These are phyloP conservation scores for Laticauda colubrina DNA, from an alignment of 2,113 vertebrate genomes.

Conservation along the genomic window DNA sequence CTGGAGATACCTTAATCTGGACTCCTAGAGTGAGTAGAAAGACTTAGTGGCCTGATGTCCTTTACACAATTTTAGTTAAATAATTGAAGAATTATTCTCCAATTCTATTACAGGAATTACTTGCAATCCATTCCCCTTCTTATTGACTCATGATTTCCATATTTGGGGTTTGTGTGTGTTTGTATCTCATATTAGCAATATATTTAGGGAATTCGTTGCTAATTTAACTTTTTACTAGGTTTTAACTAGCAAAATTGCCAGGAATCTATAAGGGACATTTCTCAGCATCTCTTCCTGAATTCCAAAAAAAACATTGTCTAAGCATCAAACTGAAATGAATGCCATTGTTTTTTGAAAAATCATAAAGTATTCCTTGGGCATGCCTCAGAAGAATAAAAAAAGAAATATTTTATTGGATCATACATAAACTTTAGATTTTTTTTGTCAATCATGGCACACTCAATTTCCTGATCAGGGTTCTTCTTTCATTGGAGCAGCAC, in stretches of 20 bases:
- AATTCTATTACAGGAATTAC: neutral
- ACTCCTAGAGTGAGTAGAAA: neutral
- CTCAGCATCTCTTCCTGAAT: neutral
- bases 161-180: neutral
- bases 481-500: neutral
- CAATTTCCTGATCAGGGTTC: neutral
- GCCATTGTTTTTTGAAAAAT: neutral
- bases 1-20: neutral
- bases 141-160: neutral
- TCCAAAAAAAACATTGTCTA: slow-evolving; percentile 4
- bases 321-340: slow-evolving; percentile 1
- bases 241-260: accelerated
- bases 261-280: neutral
- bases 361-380: neutral
- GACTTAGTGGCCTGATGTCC: neutral
- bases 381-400: neutral
- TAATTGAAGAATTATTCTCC: neutral
- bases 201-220: neutral
- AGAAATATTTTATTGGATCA: neutral
- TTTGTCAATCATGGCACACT: no score
- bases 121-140: neutral
- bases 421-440: neutral
- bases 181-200: neutral
- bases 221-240: neutral
- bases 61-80: neutral